Percentiles rank a stretch among this genome's conserved stretches.
phyloP scores from a whole-genome alignment of 2,888 invertebrate genomes.

The Archips crataeganus region DNA sequence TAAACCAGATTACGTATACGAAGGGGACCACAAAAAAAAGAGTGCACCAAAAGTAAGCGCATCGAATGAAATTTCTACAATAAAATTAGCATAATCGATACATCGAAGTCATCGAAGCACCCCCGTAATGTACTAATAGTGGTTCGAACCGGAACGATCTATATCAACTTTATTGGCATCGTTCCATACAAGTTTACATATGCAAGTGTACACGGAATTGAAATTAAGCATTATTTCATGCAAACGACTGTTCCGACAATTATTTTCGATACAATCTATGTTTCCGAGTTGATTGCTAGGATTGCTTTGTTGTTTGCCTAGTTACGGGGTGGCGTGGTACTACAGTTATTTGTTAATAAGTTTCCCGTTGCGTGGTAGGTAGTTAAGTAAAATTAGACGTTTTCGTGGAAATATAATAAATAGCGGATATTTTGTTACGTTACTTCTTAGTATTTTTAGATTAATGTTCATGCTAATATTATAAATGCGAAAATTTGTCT shows the following conservation, averaged over 20 bases:
- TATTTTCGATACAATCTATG: slow-evolving; percentile 70
- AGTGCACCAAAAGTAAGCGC: slow-evolving; percentile 54
- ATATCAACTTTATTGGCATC: slow-evolving; percentile 77
- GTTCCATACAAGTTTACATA: slow-evolving; percentile 71
- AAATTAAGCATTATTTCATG: slow-evolving; percentile 82
- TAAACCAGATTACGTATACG: slow-evolving; percentile 33
- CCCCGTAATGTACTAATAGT: slow-evolving; percentile 52
- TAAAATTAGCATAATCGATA: slow-evolving; percentile 85
- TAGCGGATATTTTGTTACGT: neutral
- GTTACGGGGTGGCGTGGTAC: slow-evolving; percentile 29
- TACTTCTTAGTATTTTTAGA: neutral
- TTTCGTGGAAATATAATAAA: neutral
- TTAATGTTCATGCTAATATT: no score
- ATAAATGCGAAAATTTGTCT: no score
- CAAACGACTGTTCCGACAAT: slow-evolving; percentile 74
- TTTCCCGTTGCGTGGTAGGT: slow-evolving; percentile 4
- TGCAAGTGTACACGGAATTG: slow-evolving; percentile 74
- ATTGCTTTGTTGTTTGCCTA: slow-evolving; percentile 54
- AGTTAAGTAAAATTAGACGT: neutral
- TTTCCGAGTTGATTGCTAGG: slow-evolving; percentile 61
- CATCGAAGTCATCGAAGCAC: slow-evolving; percentile 70
- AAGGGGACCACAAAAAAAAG: slow-evolving; percentile 28
- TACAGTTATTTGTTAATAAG: slow-evolving; percentile 16
- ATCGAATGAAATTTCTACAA: slow-evolving; percentile 76
- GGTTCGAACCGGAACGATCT: slow-evolving; percentile 58